A percentile compares a stretch with the other conserved stretches of the same genome.
These are phyloP conservation scores for Zaprionus capensis DNA, from an alignment of 1,140 invertebrate genomes.

Conservation along the genomic window DNA sequence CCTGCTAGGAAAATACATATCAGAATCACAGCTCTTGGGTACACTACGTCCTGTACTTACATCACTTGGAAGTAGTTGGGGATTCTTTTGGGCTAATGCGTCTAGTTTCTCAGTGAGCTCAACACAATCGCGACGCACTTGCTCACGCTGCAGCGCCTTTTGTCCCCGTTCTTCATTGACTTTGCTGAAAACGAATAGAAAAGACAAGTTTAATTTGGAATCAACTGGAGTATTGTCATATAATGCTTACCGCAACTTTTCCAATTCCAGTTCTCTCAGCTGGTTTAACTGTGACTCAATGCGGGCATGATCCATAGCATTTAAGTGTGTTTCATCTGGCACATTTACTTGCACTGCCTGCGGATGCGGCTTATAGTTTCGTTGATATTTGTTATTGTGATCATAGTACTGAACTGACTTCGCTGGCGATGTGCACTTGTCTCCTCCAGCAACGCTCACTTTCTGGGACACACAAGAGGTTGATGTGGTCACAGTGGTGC, in stretches of 20 bases:
- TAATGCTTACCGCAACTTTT: slow-evolving; percentile 48
- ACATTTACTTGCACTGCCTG: slow-evolving; percentile 52
- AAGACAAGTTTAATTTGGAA: background rate
- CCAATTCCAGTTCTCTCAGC: slow-evolving; percentile 55
- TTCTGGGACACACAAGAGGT: slow-evolving; percentile 33
- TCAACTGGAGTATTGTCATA: background rate
- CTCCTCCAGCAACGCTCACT: background rate
- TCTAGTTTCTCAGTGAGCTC: slow-evolving; percentile 75
- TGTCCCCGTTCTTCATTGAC: slow-evolving; percentile 64
- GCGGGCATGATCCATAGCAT: slow-evolving; percentile 71
- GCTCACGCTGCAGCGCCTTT: slow-evolving; percentile 75
- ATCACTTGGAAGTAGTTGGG: slow-evolving; percentile 66
- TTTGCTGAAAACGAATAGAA: slow-evolving; percentile 40
- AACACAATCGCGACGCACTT: slow-evolving; percentile 73
- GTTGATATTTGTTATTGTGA: slow-evolving; percentile 73
- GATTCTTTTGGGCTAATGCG: slow-evolving; percentile 61
- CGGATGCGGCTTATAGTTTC: slow-evolving; percentile 56
- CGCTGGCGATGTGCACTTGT: slow-evolving; percentile 1
- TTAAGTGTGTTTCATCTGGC: slow-evolving; percentile 39
- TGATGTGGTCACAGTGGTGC: slow-evolving; percentile 31
- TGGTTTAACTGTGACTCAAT: slow-evolving; percentile 58
- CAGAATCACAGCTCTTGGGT: background rate
- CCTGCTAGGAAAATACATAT: slow-evolving; percentile 24
- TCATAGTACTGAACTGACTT: slow-evolving; percentile 73
- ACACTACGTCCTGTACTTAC: slow-evolving; percentile 35